Evolutionary conservation across 2,113 vertebrate genomes (phyloP), one percentile per base, ranked within the genome.

Genomic region (Albula glossodonta): DNA sequence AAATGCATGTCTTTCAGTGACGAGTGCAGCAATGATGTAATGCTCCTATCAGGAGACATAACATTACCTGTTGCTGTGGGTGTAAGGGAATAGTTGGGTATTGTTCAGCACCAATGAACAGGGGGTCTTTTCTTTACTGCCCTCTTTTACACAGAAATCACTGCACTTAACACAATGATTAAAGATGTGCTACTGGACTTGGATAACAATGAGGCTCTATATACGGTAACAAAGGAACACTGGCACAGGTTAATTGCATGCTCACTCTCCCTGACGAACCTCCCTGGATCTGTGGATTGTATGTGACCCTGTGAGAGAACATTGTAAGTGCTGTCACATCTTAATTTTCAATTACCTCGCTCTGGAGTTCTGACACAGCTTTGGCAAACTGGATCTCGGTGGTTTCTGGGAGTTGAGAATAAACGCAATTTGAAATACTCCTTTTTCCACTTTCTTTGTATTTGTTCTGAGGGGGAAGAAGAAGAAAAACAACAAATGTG

Each of bases 391-490:
- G 93, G 51, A 57, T 94, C 87, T 94, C 93, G 0, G 8, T 25
- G 11, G 94, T 94, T 57, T 94, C 91, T 0, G 92, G 87, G 25
- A 95, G 92, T 70, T 86, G 91, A 31, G 93, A 94, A 81, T 92
- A 95, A 66, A 94, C 81, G 51, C 85, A 91, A 90, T 50, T 91
- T 84, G 91, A 92, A 74, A 90, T 81, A 85, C 90, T 89, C 87
- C 88, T 94, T 90, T 57, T 92, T 0, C 92, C 93, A 17, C 93
- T 90, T 86, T 93, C 92, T 74, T 91, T 93, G 90, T 94, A 95
- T 78, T 94, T 92, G 57, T 87, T 92, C 94, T 95, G 88, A 86
- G 57, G 84, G 87, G 80, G 25, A 87, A 63, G 49, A 66, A 15
- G 17, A 22, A 49, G 31, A 11, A 52, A 52, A 22, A 6, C 51